These are phyloP conservation scores for Podarcis siculus DNA, from an alignment of 2,797 vertebrate genomes.

Conservation along the genomic window DNA sequence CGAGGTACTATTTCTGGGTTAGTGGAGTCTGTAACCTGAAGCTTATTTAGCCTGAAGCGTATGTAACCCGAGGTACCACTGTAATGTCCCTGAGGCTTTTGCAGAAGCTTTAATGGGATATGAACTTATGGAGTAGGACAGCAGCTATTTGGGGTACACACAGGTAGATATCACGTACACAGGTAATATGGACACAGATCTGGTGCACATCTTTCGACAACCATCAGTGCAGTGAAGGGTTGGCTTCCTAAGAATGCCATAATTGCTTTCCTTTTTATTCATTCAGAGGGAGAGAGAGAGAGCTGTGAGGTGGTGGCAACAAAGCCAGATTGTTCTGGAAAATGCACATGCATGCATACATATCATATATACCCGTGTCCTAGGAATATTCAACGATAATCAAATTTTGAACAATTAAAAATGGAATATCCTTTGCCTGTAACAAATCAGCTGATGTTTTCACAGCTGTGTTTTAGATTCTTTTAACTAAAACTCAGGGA, in stretches of 20 bases:
- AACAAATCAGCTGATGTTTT: constrained; percentile 58
- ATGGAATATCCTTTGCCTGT: constrained; percentile 57
- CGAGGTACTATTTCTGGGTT: too few species aligned
- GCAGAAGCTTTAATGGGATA: background rate
- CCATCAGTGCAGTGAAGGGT: background rate
- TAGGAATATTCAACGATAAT: background rate
- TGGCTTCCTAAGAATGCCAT: background rate
- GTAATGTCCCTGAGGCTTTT: background rate
- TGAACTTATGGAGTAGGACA: background rate
- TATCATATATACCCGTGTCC: background rate
- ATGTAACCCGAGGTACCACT: too few species aligned
- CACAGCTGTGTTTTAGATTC: constrained; percentile 62
- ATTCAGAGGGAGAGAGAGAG: background rate
- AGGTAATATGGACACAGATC: background rate
- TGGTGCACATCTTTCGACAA: background rate
- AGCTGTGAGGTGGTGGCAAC: background rate
- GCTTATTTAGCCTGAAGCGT: too few species aligned
- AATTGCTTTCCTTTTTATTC: too few species aligned
- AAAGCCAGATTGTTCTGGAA: background rate
- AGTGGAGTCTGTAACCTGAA: too few species aligned
- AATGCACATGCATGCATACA: background rate
- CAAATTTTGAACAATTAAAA: constrained; percentile 53
- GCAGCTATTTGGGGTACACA: background rate
- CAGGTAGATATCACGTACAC: background rate
- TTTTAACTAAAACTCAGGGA: constrained; percentile 68